Base-by-base conservation (phyloP, 2,113 vertebrate genomes). In the Struthio camelus region DNA sequence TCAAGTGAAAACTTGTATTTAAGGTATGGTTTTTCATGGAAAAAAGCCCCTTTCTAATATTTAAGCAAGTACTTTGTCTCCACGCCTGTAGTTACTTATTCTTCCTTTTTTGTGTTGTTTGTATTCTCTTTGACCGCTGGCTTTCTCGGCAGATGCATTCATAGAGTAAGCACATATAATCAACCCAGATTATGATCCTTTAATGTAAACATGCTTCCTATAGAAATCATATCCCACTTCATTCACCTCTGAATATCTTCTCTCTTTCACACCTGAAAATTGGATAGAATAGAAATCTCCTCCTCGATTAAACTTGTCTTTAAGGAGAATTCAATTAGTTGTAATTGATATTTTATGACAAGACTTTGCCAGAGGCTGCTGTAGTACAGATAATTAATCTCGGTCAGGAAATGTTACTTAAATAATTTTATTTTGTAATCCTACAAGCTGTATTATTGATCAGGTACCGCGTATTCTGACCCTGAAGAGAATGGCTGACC, bases 311-410 rank as follows among this genome's bases (percentile, higher is more conserved):
- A 81, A 85, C 71, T 58, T 81, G 73, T 85, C 84, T 94, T 95
- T 75, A 85, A 18, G 18, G 72, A 80, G 64, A 80, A 85, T 87
- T 94, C 84, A 92, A 64, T 95, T 95, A 93, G 82, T 40, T 94
- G 66, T 90, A 97, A 96, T 80, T 92, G 85, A 75, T 88, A 51
- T 89, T 95, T 95, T 64, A 78, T 30, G 38, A 83, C 67, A 50
- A 30, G 85, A 58, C 71, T 75, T 62, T 54, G 87, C 95, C 79
- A 48, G 92, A 71, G 90, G 90, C 96, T 84, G 85, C 59, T 73
- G 27, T 67, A 70, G 34, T 25, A 11, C 76, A 38, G 70, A 61
- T 76, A 79, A 91, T 87, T 80, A 66, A 87, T 94, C 73, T 93
- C 17, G 1, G 61, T 88, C 80, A 27, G 69, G 89, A 77, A 58